Conservation (phyloP, 2,888 invertebrate species). For the Eulithis prunata region DNA sequence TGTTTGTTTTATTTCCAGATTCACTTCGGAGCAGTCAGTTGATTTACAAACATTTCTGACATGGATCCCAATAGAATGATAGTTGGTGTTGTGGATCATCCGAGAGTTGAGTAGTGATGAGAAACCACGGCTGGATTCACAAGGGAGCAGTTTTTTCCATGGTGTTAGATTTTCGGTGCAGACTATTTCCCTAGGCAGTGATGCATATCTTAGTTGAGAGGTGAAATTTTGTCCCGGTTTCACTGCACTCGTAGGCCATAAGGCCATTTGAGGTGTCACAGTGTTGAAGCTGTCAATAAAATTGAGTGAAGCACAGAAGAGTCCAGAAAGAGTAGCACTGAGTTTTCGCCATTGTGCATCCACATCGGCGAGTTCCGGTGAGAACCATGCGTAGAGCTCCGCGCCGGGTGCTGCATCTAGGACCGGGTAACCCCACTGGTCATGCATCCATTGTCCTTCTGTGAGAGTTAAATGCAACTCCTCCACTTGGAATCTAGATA, state of each 20-base stretch:
- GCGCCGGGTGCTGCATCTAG: conserved; percentile 96
- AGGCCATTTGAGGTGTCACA: conserved; percentile 92
- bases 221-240: conserved; percentile 75
- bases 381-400: conserved; percentile 97
- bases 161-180: conserved; percentile 99
- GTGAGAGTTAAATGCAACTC: conserved; percentile 96
- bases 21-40: conserved; percentile 83
- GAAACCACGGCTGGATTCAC: conserved; percentile 95
- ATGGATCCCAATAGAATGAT: conserved; percentile 95
- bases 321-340: conserved; percentile 95
- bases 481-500: conserved; percentile 92
- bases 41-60: conserved; percentile 91
- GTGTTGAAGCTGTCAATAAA: conserved; percentile 95
- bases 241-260: conserved; percentile 89
- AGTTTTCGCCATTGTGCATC: conserved; percentile 95
- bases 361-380: conserved; percentile 86
- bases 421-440: conserved; percentile 97
- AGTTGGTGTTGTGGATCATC: conserved; percentile 95
- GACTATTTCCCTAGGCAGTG: conserved; percentile 97
- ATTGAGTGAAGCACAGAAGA: conserved; percentile 98
- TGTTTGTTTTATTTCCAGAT: conserved; percentile 92
- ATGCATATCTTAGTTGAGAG: conserved; percentile 90
- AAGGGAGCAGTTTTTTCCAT: conserved; percentile 98
- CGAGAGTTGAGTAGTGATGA: conserved; percentile 95
- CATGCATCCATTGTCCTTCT: conserved; percentile 97